Evolutionary conservation across 2,113 vertebrate genomes (phyloP).

Genomic region (Strix aluco): DNA sequence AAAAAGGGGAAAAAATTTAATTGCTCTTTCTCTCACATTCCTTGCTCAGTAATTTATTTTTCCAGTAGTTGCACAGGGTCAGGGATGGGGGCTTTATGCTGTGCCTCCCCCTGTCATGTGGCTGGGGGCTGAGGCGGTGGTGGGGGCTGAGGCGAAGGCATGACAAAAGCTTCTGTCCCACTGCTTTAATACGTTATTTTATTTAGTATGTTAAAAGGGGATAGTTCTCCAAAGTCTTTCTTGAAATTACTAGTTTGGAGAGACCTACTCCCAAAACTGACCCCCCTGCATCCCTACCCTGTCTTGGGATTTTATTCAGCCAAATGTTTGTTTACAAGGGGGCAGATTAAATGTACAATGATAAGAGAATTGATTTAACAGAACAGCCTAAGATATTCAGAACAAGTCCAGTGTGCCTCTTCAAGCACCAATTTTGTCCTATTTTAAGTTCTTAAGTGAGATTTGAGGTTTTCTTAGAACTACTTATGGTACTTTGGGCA

Average conservation of each 20-base stretch:
- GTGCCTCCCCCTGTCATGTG: not conserved
- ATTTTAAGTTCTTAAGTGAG: conserved; percentile 4
- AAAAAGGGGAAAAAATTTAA: conserved; percentile 40
- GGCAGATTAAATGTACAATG: not conserved
- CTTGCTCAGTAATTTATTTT: conserved; percentile 57
- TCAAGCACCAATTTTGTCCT: not conserved
- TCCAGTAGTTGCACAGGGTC: conserved; percentile 36
- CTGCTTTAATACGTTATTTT: not conserved
- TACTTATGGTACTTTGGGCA: not conserved
- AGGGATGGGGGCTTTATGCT: conserved; percentile 19
- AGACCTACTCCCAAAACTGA: not conserved
- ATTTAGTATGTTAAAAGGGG: not conserved
- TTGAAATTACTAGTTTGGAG: not conserved
- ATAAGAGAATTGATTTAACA: not conserved
- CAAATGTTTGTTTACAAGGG: not conserved
- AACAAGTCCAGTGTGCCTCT: not conserved
- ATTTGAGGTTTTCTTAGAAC: conserved; percentile 37
- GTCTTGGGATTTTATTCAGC: not conserved
- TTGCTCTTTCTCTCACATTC: conserved; percentile 56
- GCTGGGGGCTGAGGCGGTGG: not conserved
- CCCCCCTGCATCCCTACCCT: not conserved
- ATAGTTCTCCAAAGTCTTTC: not conserved
- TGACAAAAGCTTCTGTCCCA: not conserved
- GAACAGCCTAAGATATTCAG: not conserved
- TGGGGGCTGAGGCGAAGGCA: not conserved